Conservation (phyloP, 2,888 invertebrate genomes). For the Lithophane ornitopus region DNA sequence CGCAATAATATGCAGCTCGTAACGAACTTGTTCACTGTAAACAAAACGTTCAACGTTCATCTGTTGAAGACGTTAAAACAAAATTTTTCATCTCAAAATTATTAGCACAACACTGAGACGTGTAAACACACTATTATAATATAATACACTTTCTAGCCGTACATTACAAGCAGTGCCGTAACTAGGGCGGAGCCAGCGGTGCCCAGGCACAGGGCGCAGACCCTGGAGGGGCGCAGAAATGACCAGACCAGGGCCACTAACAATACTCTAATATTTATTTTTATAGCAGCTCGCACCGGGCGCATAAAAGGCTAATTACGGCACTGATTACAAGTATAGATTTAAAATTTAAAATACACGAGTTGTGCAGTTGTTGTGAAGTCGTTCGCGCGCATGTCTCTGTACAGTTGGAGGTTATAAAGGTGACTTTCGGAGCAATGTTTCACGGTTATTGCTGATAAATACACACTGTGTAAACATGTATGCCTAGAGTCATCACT, state of each 20-base stretch:
- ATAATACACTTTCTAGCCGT: neutral
- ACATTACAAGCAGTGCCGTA: too few relatives aligned
- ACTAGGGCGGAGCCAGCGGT: too few relatives aligned
- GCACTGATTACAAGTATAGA: neutral
- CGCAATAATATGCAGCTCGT: neutral
- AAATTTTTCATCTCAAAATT: neutral
- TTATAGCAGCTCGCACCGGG: too few relatives aligned
- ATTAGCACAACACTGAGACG: neutral
- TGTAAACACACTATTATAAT: neutral
- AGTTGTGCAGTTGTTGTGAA: neutral
- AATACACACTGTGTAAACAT: neutral
- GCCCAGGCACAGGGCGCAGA: too few relatives aligned
- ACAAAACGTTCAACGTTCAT: too few relatives aligned
- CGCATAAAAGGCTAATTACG: too few relatives aligned
- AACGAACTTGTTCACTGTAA: neutral
- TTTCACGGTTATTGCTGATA: neutral
- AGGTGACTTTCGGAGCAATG: neutral
- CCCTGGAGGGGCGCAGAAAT: too few relatives aligned
- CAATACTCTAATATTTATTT: too few relatives aligned
- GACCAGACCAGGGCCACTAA: too few relatives aligned
- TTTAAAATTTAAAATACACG: neutral
- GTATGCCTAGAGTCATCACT: neutral
- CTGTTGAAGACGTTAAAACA: neutral
- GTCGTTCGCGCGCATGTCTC: neutral
- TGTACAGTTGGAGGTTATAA: neutral